Conservation (phyloP, 2,113 vertebrate species). For the Antechinus stuartii region DNA sequence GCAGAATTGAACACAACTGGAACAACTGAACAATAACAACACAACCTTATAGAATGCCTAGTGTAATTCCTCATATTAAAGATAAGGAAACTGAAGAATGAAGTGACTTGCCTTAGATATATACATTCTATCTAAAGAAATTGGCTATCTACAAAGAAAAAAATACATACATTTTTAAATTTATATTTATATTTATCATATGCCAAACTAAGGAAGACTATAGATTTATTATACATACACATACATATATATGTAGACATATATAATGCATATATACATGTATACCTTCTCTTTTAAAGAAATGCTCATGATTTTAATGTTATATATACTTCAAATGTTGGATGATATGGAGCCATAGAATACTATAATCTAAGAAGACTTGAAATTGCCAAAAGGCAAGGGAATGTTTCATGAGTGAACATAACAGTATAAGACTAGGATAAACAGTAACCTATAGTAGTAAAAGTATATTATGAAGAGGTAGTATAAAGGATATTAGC, state of each 20-base stretch:
- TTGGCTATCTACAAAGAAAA: no score
- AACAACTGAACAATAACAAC: background rate
- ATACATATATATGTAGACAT: background rate
- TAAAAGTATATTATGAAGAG: background rate
- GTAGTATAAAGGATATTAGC: background rate
- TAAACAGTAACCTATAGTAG: no score
- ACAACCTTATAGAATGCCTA: background rate
- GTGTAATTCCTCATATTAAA: background rate
- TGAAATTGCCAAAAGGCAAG: background rate
- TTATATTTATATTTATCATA: background rate
- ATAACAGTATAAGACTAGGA: background rate
- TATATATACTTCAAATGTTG: background rate
- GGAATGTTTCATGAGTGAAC: background rate
- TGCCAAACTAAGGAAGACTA: background rate
- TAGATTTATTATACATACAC: background rate
- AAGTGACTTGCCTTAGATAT: background rate
- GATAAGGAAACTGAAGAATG: background rate
- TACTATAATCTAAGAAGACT: background rate
- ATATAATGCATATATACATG: background rate
- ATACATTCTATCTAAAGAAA: background rate
- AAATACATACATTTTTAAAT: no score
- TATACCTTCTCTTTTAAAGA: background rate
- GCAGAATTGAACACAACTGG: background rate
- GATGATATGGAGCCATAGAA: background rate
- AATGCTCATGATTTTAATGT: background rate